These are phyloP conservation scores for Nyleta sp. DNA, from an alignment of 2,888 invertebrate genomes.

Conservation along the genomic window DNA sequence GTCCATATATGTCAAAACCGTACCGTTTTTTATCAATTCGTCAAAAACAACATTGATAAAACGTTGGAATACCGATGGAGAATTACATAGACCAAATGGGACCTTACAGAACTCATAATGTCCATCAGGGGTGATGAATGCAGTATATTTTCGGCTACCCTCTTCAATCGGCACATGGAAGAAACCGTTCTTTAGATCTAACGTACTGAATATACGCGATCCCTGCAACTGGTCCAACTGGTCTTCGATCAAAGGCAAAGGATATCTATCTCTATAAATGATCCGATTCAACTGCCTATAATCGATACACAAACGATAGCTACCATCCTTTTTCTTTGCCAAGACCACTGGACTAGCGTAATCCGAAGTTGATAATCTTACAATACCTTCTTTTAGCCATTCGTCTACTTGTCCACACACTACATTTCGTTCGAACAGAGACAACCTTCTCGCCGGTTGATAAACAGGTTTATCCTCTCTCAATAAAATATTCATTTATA, in stretches of 20 bases:
- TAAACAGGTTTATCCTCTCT: constrained; percentile 50
- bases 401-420: constrained; percentile 52
- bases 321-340: constrained; percentile 65
- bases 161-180: constrained; percentile 70
- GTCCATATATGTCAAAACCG: too few species aligned
- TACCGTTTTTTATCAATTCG: too few species aligned
- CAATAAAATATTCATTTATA: too few species aligned
- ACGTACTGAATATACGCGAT: constrained; percentile 52
- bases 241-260: background rate
- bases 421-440: constrained; percentile 1
- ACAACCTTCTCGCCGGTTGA: constrained; percentile 59
- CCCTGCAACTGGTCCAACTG: constrained; percentile 27
- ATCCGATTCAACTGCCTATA: constrained; percentile 65
- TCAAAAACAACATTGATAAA: too few species aligned
- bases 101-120: too few species aligned
- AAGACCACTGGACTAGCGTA: constrained; percentile 67
- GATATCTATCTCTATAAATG: constrained; percentile 58
- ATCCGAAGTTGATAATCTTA: constrained; percentile 38
- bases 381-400: constrained; percentile 67
- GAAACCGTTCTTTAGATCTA: constrained; percentile 71
- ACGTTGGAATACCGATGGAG: too few species aligned
- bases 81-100: too few species aligned
- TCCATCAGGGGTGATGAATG: too few species aligned
- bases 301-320: constrained; percentile 62
- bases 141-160: constrained; percentile 69